A percentile compares a stretch with the other conserved stretches of the same genome.
Evolutionary conservation across 2,113 vertebrate species (phyloP).

Genomic region (Apteryx owenii): DNA sequence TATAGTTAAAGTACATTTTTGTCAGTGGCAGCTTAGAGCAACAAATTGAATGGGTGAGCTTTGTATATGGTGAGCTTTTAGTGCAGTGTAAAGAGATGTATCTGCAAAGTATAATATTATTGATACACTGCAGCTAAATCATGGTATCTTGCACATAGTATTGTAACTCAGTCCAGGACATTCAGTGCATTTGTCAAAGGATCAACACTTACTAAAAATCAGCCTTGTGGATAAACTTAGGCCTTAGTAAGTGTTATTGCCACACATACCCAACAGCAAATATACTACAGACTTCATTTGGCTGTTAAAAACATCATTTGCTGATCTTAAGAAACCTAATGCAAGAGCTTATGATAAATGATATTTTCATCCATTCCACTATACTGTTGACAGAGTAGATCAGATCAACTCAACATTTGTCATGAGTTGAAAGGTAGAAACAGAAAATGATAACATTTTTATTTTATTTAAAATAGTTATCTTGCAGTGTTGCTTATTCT

Average conservation of each 20-base stretch:
- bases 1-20: not conserved
- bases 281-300: not conserved
- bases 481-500: not conserved
- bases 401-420: not conserved
- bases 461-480: not conserved
- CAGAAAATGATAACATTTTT: not conserved
- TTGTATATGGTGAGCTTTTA: not conserved
- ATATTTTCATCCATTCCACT: not conserved
- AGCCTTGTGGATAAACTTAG: not conserved
- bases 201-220: not conserved
- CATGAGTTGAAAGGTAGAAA: not conserved
- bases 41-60: not conserved
- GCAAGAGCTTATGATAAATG: not conserved
- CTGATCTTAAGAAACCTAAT: not conserved
- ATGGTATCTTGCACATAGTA: not conserved
- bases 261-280: accelerated
- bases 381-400: not conserved
- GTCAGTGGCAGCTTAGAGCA: not conserved
- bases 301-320: not conserved
- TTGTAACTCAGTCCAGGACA: not conserved
- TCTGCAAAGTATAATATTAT: not conserved
- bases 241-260: too few species aligned
- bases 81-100: not conserved
- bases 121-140: not conserved
- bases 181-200: accelerated